Conservation (phyloP, 2,888 invertebrate species). For the Drepana falcataria region DNA sequence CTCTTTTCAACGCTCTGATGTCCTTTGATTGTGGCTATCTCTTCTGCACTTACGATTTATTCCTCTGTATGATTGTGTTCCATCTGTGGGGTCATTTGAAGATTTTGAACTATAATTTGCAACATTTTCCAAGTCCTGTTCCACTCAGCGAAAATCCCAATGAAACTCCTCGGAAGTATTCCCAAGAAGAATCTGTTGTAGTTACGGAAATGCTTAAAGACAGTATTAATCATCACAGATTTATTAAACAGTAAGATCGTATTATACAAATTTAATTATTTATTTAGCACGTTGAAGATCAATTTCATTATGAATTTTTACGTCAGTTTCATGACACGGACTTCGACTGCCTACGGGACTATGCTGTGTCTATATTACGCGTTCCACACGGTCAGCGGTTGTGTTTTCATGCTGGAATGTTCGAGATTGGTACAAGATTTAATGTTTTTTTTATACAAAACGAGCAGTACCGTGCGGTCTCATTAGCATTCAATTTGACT, state of each 20-base stretch:
- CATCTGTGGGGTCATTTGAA: constrained; percentile 28
- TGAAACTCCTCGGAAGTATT: not conserved
- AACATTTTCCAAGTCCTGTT: constrained; percentile 13
- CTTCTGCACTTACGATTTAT: constrained; percentile 21
- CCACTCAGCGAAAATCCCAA: not conserved
- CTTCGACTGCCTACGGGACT: constrained; percentile 30
- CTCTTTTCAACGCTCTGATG: not conserved
- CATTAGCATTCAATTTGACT: constrained; percentile 4
- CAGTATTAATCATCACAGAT: constrained; percentile 9
- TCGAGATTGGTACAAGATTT: constrained; percentile 22
- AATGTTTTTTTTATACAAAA: not conserved
- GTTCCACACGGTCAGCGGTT: constrained; percentile 27
- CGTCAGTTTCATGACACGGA: constrained; percentile 19
- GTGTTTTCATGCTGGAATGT: constrained; percentile 31
- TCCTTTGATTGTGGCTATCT: not conserved
- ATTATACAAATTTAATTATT: no score
- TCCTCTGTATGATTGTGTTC: constrained; percentile 23
- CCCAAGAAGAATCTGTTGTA: not conserved
- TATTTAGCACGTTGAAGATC: no score
- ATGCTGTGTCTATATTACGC: constrained; percentile 22
- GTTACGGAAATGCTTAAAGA: constrained; percentile 7
- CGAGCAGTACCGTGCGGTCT: no score
- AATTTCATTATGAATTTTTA: not conserved
- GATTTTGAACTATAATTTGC: constrained; percentile 21
- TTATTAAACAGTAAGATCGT: constrained; percentile 11